phyloP scores from a whole-genome alignment of 2,888 invertebrate genomes.

The Choreutis nemorana region DNA sequence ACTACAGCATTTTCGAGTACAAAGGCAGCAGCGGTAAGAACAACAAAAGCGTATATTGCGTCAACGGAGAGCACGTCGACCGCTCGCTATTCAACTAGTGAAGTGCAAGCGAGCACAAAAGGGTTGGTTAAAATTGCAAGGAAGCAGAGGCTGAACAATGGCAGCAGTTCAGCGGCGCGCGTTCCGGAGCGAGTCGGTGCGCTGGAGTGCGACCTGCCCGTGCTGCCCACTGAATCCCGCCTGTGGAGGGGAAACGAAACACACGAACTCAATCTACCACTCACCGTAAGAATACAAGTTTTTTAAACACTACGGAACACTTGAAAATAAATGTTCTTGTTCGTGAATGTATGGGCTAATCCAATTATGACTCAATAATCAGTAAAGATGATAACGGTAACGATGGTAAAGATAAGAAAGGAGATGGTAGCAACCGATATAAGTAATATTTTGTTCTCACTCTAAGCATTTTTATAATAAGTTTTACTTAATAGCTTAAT shows the following conservation, averaged over 20 bases:
- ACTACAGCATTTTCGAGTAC: slow-evolving; percentile 36
- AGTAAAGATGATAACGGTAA: too few species aligned
- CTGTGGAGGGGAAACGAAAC: slow-evolving; percentile 78
- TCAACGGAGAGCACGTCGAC: slow-evolving; percentile 34
- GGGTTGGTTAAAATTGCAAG: slow-evolving; percentile 46
- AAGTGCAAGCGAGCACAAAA: slow-evolving; percentile 42
- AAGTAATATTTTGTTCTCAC: too few species aligned
- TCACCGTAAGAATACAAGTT: slow-evolving; percentile 73
- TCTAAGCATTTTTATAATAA: too few species aligned
- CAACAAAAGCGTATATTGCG: slow-evolving; percentile 40
- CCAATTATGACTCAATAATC: too few species aligned
- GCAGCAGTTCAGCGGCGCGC: slow-evolving; percentile 43
- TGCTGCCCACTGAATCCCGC: slow-evolving; percentile 70
- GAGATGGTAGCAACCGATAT: too few species aligned
- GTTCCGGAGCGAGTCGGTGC: slow-evolving; percentile 71
- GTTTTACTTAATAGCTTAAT: too few species aligned
- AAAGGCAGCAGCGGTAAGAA: slow-evolving; percentile 41
- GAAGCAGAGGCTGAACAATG: slow-evolving; percentile 49
- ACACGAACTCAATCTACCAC: slow-evolving; percentile 72
- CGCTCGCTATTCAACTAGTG: slow-evolving; percentile 33
- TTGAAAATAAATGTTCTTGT: too few species aligned
- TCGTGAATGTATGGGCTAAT: too few species aligned
- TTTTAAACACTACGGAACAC: too few species aligned
- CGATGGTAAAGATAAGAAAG: too few species aligned
- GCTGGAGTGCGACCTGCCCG: slow-evolving; percentile 72